phyloP scores from a whole-genome alignment of 2,888 invertebrate species.

The Chrysolina americana region DNA sequence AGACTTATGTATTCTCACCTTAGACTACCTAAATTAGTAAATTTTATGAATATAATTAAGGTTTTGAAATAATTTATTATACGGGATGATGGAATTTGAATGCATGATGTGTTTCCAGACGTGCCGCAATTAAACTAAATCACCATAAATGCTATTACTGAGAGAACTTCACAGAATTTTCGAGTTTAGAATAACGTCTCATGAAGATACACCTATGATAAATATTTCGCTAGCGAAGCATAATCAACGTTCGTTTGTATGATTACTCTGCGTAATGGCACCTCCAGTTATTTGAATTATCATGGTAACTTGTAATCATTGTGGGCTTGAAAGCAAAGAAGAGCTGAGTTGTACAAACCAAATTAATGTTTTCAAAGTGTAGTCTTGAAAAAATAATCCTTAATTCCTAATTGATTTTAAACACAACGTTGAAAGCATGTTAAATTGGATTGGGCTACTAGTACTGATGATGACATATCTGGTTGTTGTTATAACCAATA shows the following conservation, averaged over 20 bases:
- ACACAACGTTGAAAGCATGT: too few relatives aligned
- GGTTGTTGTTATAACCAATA: too few relatives aligned
- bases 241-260: background rate
- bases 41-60: constrained; percentile 18
- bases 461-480: too few relatives aligned
- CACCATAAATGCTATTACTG: constrained; percentile 1
- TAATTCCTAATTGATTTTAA: too few relatives aligned
- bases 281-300: background rate
- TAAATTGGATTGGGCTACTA: too few relatives aligned
- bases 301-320: too few relatives aligned
- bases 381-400: too few relatives aligned
- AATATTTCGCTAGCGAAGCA: too few relatives aligned
- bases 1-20: too few relatives aligned
- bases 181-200: background rate
- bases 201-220: background rate
- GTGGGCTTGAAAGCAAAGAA: too few relatives aligned
- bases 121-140: constrained; percentile 3
- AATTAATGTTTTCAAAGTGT: too few relatives aligned
- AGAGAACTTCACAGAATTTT: background rate
- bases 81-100: background rate
- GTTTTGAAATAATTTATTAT: constrained; percentile 3
- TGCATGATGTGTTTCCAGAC: constrained; percentile 17
- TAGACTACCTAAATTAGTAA: background rate
- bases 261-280: background rate
- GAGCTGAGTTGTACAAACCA: too few relatives aligned